These are phyloP conservation scores for Sebastes taczanowskii DNA, from an alignment of 2,797 vertebrate genomes.

Conservation along the genomic window DNA sequence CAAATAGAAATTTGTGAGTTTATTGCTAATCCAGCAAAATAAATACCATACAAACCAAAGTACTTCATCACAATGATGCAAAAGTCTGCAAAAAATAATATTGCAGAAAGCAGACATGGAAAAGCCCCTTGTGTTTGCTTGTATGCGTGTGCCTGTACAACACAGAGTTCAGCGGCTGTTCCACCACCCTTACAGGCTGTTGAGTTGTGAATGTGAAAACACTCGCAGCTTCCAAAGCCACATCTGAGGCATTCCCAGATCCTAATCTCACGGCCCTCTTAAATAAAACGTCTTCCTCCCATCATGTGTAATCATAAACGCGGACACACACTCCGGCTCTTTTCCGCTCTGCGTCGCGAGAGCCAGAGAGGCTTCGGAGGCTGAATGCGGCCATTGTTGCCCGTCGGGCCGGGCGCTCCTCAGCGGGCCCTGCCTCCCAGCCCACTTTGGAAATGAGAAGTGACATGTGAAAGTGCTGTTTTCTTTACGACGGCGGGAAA, in stretches of 20 bases:
- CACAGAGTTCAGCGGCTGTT: slow-evolving; percentile 10
- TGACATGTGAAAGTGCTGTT: slow-evolving; percentile 82
- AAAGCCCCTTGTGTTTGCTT: slow-evolving; percentile 18
- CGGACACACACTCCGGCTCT: slow-evolving; percentile 42
- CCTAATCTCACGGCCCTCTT: slow-evolving; percentile 63
- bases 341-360: slow-evolving; percentile 20
- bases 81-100: not conserved
- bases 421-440: slow-evolving; percentile 28
- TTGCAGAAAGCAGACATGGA: not conserved
- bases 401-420: slow-evolving; percentile 29
- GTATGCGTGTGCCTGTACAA: slow-evolving; percentile 9
- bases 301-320: slow-evolving; percentile 65
- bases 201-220: slow-evolving; percentile 66
- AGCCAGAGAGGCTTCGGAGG: slow-evolving; percentile 9
- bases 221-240: slow-evolving; percentile 54
- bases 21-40: not conserved
- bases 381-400: slow-evolving; percentile 77
- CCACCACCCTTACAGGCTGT: slow-evolving; percentile 34
- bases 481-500: slow-evolving; percentile 73
- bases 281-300: slow-evolving; percentile 65
- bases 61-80: not conserved
- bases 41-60: not conserved
- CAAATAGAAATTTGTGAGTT: not conserved
- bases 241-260: slow-evolving; percentile 65
- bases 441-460: slow-evolving; percentile 74